Base-by-base conservation (phyloP, 2,113 vertebrate species). In the Acrocephalus arundinaceus region DNA sequence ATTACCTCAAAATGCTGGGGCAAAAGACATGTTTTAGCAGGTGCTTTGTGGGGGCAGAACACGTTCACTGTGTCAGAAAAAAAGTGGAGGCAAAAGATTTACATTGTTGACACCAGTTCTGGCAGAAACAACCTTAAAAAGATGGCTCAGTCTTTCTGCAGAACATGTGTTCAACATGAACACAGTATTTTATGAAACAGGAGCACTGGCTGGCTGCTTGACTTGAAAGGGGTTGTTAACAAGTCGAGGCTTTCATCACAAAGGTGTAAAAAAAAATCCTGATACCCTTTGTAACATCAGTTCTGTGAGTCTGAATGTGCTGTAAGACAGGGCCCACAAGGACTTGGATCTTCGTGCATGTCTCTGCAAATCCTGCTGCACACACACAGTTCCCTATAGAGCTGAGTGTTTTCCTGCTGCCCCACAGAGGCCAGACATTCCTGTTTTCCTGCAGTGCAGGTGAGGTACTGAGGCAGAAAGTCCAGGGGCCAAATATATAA, bases 311-410 rank as follows among this genome's bases (percentile, higher is more conserved):
- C 35, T n/a, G 15, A 45, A 17, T 12, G 35, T 78, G 61, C 41
- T 11, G 1, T 39, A 5, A 6, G 13, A 27, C 31, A 21, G 13
- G 10, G 24, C 28, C 19, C 52, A 35, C 15, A 11, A 43, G 22
- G n/a, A 15, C 37, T 17, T 20, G 2, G 1, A 16, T 31, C 49
- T 58, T 23, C 1, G 2, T 52, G 45, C 7, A 4, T 2, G 5
- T 58, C 6, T 61, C 61, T 70, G 37, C 13, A 41, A 37, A 46
- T 28, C 6, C 37, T 16, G 11, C 52, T 28, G 45, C 57, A 72
- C 33, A 7, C 1, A 18, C 8, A 14, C 13, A 6, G 61, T 27
- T 59, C 51, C 33, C 35, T 22, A 0, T 1, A 11, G 31, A 57
- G 33, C 45, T 59, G 59, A 22, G 33, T 17, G 35, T 43, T 41